Evolutionary conservation across 2,888 invertebrate species (phyloP), one percentile per base, ranked within the genome.

Genomic region (Oscheius sp.): DNA sequence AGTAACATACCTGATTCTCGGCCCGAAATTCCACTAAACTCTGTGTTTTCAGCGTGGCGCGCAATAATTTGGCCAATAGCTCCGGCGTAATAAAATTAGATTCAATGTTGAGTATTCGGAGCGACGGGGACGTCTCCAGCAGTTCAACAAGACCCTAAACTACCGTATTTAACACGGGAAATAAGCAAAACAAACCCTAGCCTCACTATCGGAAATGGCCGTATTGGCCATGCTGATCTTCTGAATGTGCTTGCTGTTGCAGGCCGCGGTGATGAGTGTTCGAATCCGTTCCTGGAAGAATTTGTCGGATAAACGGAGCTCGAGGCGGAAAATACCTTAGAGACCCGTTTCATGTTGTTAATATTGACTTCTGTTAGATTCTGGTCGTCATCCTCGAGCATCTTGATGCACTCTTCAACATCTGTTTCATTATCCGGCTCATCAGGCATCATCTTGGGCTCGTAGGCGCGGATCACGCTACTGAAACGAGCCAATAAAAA

Each of bases 271-370:
- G 91, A 96, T 95, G 77, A 99, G 92, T 90, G 93, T 93, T 87
- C 94, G 93, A 90, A 97, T 94, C 90, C 96, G 94, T 91, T 98
- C 96, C 90, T 96, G 33, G 29, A 77, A 55, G 1, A 29, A 13
- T 33, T 37, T 33, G 48, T 1, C 5, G 7, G 47, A 2, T 2
- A n/a, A 35, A 11, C 62, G 11, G 47, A 32, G 21, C 21, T 21
- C 21, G 21, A 21, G 21, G 21, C 21, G 5, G 21, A 33, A 10
- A 2, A 48, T 60, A 79, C 79, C 77, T 82, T 82, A 37, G 82
- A 82, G 47, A 99, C 94, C 91, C 95, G 96, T 93, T 95, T 96
- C 92, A 99, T 98, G 92, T 99, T 99, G 92, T 99, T 99, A 93
- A 96, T 95, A 92, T 99, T 99, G 90, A 99, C 93, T 91, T 95